A percentile compares a stretch with the other conserved stretches of the same genome.
Evolutionary conservation across 2,797 vertebrate species (phyloP).

Genomic region (Spea hammondii): DNA sequence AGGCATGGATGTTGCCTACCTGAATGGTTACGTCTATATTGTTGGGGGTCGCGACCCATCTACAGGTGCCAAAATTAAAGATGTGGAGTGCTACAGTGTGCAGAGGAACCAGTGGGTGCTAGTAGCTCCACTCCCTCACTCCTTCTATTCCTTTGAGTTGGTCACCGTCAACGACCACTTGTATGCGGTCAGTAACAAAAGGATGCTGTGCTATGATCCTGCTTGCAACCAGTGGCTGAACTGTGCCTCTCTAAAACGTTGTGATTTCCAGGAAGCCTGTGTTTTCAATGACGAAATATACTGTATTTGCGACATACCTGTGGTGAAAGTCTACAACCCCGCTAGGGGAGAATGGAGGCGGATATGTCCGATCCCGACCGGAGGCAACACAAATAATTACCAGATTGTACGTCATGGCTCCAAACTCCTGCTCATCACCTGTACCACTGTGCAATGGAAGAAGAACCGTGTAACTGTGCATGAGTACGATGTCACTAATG

Average conservation of each 20-base stretch:
- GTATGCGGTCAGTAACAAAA: conserved; percentile 82
- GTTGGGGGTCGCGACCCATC: conserved; percentile 79
- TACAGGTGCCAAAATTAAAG: conserved; percentile 77
- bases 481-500: conserved; percentile 75
- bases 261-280: conserved; percentile 84
- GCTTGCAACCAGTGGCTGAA: conserved; percentile 82
- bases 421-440: conserved; percentile 80
- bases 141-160: conserved; percentile 81
- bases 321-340: conserved; percentile 83
- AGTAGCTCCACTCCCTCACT: conserved; percentile 81
- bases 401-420: conserved; percentile 78
- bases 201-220: conserved; percentile 84
- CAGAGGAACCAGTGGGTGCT: conserved; percentile 85
- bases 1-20: conserved; percentile 81
- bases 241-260: conserved; percentile 78
- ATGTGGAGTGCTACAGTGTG: conserved; percentile 84
- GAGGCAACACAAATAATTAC: conserved; percentile 80
- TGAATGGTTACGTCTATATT: conserved; percentile 82
- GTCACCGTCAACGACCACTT: conserved; percentile 80
- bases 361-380: conserved; percentile 79
- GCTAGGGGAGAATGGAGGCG: conserved; percentile 79
- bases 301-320: conserved; percentile 82
- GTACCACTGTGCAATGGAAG: conserved; percentile 80
- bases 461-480: conserved; percentile 83
- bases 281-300: conserved; percentile 84